These are phyloP conservation scores for Nomada hirtipes DNA, from an alignment of 2,888 invertebrate genomes.

Conservation along the genomic window DNA sequence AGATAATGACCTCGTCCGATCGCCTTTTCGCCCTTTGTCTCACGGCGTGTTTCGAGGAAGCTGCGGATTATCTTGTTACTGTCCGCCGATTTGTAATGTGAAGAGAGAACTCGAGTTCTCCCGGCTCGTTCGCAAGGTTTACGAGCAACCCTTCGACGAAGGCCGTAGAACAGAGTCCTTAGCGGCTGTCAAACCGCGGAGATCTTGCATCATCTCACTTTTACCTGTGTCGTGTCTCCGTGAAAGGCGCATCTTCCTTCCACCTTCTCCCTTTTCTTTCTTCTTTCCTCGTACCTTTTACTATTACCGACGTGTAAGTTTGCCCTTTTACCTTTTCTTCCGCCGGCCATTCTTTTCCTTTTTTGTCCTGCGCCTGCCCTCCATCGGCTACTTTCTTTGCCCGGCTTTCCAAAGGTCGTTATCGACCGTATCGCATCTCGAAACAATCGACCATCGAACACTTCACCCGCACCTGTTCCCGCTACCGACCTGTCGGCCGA, in stretches of 20 bases:
- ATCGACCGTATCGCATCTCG: slow-evolving; percentile 62
- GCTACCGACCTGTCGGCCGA: not conserved
- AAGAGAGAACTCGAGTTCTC: slow-evolving; percentile 41
- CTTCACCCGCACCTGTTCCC: slow-evolving; percentile 50
- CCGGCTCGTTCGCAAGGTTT: slow-evolving; percentile 53
- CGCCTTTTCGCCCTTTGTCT: not conserved
- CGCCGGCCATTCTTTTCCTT: not conserved
- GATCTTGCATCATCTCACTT: slow-evolving; percentile 60
- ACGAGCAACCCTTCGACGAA: slow-evolving; percentile 76
- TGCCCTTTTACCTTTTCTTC: not conserved
- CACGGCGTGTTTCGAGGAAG: slow-evolving; percentile 29
- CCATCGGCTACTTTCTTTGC: slow-evolving; percentile 45
- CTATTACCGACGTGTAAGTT: not conserved
- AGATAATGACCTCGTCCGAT: slow-evolving; percentile 60
- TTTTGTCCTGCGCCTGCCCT: slow-evolving; percentile 34
- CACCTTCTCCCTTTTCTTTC: slow-evolving; percentile 5
- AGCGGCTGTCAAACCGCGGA: slow-evolving; percentile 66
- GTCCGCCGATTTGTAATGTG: slow-evolving; percentile 49
- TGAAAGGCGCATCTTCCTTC: slow-evolving; percentile 41
- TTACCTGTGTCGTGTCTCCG: slow-evolving; percentile 62
- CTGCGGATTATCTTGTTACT: slow-evolving; percentile 47
- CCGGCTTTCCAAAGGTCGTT: slow-evolving; percentile 38
- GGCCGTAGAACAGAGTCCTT: slow-evolving; percentile 70
- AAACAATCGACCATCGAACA: slow-evolving; percentile 39
- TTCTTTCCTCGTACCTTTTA: slow-evolving; percentile 5